phyloP scores from a whole-genome alignment of 2,888 invertebrate species.

The Drosophila neotestacea region DNA sequence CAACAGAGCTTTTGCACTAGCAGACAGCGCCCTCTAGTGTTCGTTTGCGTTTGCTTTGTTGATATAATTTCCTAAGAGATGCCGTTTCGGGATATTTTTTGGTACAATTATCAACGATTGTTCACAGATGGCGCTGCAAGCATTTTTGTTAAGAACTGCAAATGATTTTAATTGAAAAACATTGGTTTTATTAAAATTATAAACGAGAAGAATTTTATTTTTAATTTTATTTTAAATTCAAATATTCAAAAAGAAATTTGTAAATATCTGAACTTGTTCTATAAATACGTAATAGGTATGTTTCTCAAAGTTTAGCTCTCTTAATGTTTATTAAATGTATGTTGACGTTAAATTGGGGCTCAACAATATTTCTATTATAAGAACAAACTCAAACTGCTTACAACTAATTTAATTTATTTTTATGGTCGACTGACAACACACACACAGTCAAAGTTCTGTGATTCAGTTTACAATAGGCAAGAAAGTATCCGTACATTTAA shows the following conservation, averaged over 20 bases:
- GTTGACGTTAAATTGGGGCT: neutral
- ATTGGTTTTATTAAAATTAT: neutral
- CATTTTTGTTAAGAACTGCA: neutral
- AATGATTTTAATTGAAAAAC: neutral
- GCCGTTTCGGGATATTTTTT: too few relatives aligned
- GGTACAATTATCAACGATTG: neutral
- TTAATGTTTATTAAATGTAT: too few relatives aligned
- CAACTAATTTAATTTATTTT: neutral
- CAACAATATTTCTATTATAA: neutral
- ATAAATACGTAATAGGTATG: too few relatives aligned
- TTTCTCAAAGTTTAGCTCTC: too few relatives aligned
- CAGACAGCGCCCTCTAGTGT: slow-evolving; percentile 39
- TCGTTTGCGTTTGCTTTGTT: neutral
- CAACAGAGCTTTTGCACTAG: slow-evolving; percentile 9
- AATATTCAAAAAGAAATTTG: too few relatives aligned
- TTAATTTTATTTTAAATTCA: too few relatives aligned
- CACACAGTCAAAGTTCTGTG: neutral
- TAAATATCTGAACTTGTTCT: too few relatives aligned
- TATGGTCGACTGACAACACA: neutral
- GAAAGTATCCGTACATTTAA: too few relatives aligned
- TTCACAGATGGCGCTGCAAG: slow-evolving; percentile 39
- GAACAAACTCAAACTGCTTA: neutral
- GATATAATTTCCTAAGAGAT: neutral
- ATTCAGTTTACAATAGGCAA: too few relatives aligned
- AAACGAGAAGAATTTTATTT: neutral